Base-by-base conservation (phyloP, 37 sponge, comb jelly and placozoan genomes). In the Beroe forskalii region DNA sequence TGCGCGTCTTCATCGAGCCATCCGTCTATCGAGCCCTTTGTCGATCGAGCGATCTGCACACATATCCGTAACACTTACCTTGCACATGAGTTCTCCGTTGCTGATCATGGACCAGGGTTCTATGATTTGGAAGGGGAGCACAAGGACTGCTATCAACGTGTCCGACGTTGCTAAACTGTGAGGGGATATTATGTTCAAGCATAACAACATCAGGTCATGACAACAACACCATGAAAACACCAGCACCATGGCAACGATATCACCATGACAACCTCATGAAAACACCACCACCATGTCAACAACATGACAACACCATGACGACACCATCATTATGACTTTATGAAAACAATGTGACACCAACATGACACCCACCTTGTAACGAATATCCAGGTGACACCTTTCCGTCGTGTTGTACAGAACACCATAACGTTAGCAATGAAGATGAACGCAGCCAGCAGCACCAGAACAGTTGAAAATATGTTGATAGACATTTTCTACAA, bases 351-450 rank as follows among this genome's bases (percentile, higher is more conserved):
- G n/a, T n/a, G n/a, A n/a, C n/a, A n/a, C n/a, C n/a, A n/a, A n/a
- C n/a, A n/a, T n/a, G n/a, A n/a, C n/a, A n/a, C n/a, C n/a, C 25
- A 63, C 66, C 66, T 63, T 24, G 25, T 63, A n/a, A 63, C 66
- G 25, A 63, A 63, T 6, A 63, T 63, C 66, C 66, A 63, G 14
- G 66, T 63, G 23, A 63, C 66, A 6, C 66, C 66, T 30, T 63
- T 63, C n/a, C 66, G 14, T 20, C 25, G 20, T 24, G 66, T 63
- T 28, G 66, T 63, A 20, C 25, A 63, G 66, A 63, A 63, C 28
- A 63, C 66, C 66, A 63, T 20, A 30, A 63, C 66, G n/a, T 63
- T 63, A 63, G 66, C 66, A 8, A 63, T 6, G 66, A 63, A 63
- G 66, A 63, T 63, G n/a, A 63, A 63, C 4, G 66, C 66, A 63